Conservation (phyloP, 2,797 vertebrate genomes). For the Triplophysa bombifrons region DNA sequence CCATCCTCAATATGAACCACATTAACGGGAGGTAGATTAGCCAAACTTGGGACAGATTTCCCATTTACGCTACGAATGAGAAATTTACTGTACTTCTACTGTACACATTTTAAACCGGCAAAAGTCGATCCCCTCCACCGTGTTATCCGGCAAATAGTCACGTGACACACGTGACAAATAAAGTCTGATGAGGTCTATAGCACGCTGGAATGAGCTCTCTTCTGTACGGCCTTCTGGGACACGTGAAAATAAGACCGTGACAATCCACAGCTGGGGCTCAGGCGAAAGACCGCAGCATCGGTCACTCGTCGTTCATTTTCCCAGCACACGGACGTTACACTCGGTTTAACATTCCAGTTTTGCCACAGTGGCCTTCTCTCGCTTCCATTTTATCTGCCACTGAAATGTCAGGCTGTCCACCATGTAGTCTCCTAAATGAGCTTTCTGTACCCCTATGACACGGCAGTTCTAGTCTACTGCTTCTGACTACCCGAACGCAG, state of each 20-base stretch:
- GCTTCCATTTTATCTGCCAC: constrained; percentile 50
- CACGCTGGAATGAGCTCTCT: constrained; percentile 24
- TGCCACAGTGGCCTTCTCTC: constrained; percentile 38
- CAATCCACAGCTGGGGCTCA: constrained; percentile 46
- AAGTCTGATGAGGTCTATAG: constrained; percentile 20
- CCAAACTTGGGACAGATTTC: constrained; percentile 3
- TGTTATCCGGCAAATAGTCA: background rate
- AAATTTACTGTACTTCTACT: no score
- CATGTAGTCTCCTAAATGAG: constrained; percentile 55
- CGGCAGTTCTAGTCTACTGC: constrained; percentile 50
- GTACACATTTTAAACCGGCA: background rate
- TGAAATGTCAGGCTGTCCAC: constrained; percentile 57
- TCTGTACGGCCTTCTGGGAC: constrained; percentile 34
- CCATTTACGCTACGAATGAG: constrained; percentile 4
- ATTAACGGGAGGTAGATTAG: constrained; percentile 22
- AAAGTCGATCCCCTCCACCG: background rate
- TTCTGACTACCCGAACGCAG: constrained; percentile 49
- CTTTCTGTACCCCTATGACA: constrained; percentile 49
- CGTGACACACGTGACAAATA: constrained; percentile 20
- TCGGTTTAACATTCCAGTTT: constrained; percentile 55
- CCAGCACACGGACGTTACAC: constrained; percentile 51
- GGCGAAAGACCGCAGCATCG: constrained; percentile 30
- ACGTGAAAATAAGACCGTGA: constrained; percentile 47
- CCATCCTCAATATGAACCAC: constrained; percentile 18
- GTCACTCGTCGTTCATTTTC: constrained; percentile 42